Base-by-base conservation (phyloP, 2,797 vertebrate species). In the Melanogrammus aeglefinus region DNA sequence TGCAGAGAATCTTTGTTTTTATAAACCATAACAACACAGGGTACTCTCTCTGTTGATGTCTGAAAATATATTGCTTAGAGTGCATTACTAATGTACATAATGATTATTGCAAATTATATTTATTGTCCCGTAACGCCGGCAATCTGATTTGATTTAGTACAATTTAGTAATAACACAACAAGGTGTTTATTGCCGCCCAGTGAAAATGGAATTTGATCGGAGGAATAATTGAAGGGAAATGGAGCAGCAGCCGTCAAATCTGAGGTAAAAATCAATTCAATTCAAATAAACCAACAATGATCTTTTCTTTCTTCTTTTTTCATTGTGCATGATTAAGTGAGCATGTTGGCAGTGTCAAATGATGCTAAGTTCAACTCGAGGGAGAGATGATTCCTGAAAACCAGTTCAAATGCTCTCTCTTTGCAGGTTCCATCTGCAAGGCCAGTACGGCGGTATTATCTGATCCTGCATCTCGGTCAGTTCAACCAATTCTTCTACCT, bases 191-290 rank as follows among this genome's bases (percentile, higher is more conserved):
- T 91, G 88, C 85, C 90, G 90, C 91, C 92, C 92, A 88, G 85
- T 91, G 87, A 86, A 77, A 91, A 73, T 92, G 90, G 91, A 90
- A 91, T 90, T 91, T 92, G 86, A 90, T 92, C 86, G 88, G 91
- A 91, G 82, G 89, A 88, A 88, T 88, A 81, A 78, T 86, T 81
- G 87, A 89, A 81, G 88, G 90, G 81, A 88, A 87, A 88, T 70
- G 85, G 81, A 91, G 91, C 88, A 91, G 89, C 90, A 78, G 57
- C 90, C 85, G 27, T 79, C 87, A 75, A 79, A 81, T 14, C 82
- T 27, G 88, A 93, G 92, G 92, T 93, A 93, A 92, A 88, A 77
- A 83, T 85, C 77, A 87, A 81, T 75, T 83, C 82, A 75, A 82
- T 82, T 90, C 82, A 79, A 87, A 73, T 85, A 84, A 12, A 87